phyloP scores from a whole-genome alignment of 2,113 vertebrate species.

The Abramis brama region DNA sequence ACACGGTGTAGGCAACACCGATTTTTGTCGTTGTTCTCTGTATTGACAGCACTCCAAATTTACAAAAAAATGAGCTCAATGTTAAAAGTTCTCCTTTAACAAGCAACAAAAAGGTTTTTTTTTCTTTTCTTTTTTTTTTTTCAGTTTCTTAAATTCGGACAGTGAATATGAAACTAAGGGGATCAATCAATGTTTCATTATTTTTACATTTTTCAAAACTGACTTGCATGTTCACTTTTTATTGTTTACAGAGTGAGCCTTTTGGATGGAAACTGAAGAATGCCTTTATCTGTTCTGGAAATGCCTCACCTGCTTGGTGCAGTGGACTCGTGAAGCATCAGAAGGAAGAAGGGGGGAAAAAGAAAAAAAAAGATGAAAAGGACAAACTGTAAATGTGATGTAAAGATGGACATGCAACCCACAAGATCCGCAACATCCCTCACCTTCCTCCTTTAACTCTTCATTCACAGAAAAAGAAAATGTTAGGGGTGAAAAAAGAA shows the following conservation, averaged over 20 bases:
- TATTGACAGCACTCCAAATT: too few species aligned
- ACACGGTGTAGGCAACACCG: too few species aligned
- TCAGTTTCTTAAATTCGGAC: too few species aligned
- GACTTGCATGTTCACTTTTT: neutral
- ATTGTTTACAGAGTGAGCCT: slow-evolving; percentile 84
- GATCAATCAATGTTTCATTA: neutral
- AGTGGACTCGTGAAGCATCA: slow-evolving; percentile 88
- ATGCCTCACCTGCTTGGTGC: slow-evolving; percentile 81
- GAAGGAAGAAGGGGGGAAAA: slow-evolving; percentile 61
- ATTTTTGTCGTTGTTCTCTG: too few species aligned
- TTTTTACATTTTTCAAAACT: neutral
- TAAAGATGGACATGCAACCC: slow-evolving; percentile 97
- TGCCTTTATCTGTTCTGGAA: slow-evolving; percentile 80
- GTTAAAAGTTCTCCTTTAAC: too few species aligned
- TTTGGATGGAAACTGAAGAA: slow-evolving; percentile 78
- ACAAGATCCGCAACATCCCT: slow-evolving; percentile 77
- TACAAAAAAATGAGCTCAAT: too few species aligned
- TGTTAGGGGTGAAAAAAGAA: slow-evolving; percentile 56
- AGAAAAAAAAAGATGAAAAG: slow-evolving; percentile 32
- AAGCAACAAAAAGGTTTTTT: too few species aligned
- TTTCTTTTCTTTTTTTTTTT: too few species aligned
- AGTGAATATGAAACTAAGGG: too few species aligned
- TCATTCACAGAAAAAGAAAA: slow-evolving; percentile 72
- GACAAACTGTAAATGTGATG: slow-evolving; percentile 96
- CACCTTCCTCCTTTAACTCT: slow-evolving; percentile 87